Conservation (phyloP, 2,113 vertebrate species). For the Alexandromys fortis region DNA sequence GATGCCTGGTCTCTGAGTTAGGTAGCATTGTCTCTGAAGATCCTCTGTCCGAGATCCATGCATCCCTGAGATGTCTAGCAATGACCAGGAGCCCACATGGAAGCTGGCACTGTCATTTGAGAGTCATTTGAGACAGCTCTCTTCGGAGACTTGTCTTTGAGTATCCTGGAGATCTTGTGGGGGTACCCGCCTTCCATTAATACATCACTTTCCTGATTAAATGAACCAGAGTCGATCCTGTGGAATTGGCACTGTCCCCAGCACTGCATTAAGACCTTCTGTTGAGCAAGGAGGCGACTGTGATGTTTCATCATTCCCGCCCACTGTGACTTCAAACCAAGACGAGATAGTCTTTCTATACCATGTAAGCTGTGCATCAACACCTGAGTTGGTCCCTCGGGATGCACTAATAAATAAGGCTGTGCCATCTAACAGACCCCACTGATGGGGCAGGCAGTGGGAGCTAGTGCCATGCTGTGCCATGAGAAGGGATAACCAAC, state of each 20-base stretch:
- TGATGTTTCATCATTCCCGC: neutral
- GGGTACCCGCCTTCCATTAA: neutral
- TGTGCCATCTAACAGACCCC: neutral
- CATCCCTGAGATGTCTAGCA: neutral
- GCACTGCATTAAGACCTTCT: neutral
- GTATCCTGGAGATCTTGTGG: neutral
- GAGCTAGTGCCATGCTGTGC: neutral
- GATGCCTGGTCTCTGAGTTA: neutral
- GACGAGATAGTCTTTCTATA: neutral
- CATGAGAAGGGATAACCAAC: too few species aligned
- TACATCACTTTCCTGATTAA: neutral
- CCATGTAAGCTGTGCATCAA: rapidly evolving
- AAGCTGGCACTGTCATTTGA: neutral
- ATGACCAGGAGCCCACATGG: neutral
- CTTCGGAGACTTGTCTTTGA: neutral
- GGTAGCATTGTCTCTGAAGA: neutral
- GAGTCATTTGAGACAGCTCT: neutral
- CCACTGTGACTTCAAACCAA: neutral
- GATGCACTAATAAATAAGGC: neutral
- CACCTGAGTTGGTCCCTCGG: neutral
- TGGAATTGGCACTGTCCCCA: neutral
- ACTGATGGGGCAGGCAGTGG: neutral
- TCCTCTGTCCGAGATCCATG: rapidly evolving
- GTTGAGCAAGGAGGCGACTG: neutral
- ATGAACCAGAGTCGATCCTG: neutral